A percentile compares a stretch with the other conserved stretches of the same genome.
phyloP scores from a whole-genome alignment of 2,797 vertebrate species.

The Pseudochirops corinnae region DNA sequence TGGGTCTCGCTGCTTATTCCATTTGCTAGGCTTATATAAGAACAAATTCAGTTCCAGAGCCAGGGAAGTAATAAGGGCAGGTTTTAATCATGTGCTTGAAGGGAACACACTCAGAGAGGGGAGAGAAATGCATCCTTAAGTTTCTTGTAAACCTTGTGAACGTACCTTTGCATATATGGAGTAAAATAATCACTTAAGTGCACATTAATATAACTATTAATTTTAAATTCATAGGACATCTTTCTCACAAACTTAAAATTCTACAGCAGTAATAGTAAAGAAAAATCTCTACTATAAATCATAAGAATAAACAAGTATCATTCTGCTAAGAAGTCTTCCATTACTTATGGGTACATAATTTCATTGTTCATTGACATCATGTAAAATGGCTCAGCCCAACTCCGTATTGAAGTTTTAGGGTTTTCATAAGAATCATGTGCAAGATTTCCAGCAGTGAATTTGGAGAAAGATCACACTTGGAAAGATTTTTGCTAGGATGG shows the following conservation, averaged over 20 bases:
- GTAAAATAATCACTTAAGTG: background rate
- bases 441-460: background rate
- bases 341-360: background rate
- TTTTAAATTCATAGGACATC: background rate
- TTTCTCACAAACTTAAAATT: background rate
- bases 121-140: background rate
- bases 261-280: background rate
- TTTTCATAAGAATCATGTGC: background rate
- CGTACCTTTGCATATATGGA: background rate
- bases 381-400: background rate
- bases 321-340: background rate
- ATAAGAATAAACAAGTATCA: background rate
- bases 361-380: background rate
- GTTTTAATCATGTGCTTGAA: background rate
- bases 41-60: background rate
- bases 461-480: background rate
- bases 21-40: background rate
- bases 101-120: background rate
- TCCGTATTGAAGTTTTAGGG: background rate
- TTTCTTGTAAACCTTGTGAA: background rate
- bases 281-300: background rate
- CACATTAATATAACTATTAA: background rate
- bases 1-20: background rate
- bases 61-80: background rate
- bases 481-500: background rate